These are phyloP conservation scores for Toxostoma redivivum DNA, from an alignment of 2,113 vertebrate species.

Conservation along the genomic window DNA sequence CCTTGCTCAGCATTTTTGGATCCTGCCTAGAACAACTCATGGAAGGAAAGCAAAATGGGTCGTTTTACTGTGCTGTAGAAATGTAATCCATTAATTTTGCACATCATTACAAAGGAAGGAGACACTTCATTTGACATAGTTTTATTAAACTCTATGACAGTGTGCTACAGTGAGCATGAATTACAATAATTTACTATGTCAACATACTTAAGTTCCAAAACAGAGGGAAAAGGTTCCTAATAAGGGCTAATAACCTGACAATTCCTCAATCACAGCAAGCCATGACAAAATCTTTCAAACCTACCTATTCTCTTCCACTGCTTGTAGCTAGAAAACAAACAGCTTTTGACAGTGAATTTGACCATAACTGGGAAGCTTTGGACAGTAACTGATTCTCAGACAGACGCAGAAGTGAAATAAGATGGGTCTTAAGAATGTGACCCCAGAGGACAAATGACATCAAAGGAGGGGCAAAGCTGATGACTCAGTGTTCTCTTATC, in stretches of 20 bases:
- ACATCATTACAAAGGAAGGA: not conserved
- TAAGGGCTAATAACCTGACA: not conserved
- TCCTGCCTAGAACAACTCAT: constrained; percentile 23
- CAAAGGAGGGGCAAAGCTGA: not conserved
- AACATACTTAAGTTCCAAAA: not conserved
- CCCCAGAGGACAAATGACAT: not conserved
- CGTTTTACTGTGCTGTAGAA: not conserved
- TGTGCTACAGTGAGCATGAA: not conserved
- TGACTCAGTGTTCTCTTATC: not conserved
- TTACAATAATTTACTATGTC: not conserved
- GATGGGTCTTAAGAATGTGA: not conserved
- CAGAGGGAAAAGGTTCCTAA: not conserved
- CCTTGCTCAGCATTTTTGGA: constrained; percentile 43
- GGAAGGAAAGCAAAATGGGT: constrained; percentile 15
- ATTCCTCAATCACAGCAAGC: not conserved
- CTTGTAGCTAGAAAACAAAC: not conserved
- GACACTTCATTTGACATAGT: not conserved
- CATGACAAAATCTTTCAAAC: not conserved
- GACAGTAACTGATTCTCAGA: not conserved
- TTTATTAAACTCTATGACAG: not conserved
- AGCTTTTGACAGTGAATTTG: not conserved
- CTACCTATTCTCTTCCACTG: not conserved
- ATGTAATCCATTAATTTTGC: not conserved
- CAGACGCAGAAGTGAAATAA: not conserved
- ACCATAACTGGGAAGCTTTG: not conserved